These are phyloP conservation scores for Oncorhynchus clarkii DNA, from an alignment of 2,113 vertebrate species.

Conservation along the genomic window DNA sequence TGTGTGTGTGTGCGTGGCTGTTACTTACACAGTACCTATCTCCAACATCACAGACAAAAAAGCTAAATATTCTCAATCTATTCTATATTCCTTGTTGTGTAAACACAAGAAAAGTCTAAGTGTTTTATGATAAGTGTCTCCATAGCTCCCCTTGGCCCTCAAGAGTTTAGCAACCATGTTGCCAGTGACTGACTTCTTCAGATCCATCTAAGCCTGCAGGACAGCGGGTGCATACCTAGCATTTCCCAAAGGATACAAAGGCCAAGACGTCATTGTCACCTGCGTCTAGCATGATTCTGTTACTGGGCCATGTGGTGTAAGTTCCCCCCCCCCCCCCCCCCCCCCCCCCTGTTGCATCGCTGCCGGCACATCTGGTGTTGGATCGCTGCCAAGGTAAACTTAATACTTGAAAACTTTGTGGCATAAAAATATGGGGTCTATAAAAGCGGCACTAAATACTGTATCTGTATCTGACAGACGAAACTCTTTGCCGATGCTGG, in stretches of 20 bases:
- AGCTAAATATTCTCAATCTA: neutral
- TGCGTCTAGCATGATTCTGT: no score
- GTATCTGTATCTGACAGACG: conserved; percentile 75
- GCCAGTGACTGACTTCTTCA: neutral
- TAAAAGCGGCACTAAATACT: conserved; percentile 82
- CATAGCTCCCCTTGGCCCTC: neutral
- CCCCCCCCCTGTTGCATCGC: conserved; percentile 51
- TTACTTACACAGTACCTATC: neutral
- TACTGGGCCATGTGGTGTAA: no score
- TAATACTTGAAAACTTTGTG: conserved; percentile 58
- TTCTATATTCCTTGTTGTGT: neutral
- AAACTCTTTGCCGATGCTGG: conserved; percentile 63
- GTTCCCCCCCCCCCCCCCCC: no score
- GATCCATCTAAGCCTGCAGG: neutral
- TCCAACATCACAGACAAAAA: neutral
- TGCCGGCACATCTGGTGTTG: conserved; percentile 88
- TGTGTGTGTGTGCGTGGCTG: no score
- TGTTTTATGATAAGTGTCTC: neutral
- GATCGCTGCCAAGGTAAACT: conserved; percentile 85
- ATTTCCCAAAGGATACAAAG: no score
- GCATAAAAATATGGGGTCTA: conserved; percentile 82
- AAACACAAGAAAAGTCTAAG: neutral
- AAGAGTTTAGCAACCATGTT: neutral
- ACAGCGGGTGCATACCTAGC: neutral
- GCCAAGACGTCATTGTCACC: no score